phyloP scores from a whole-genome alignment of 2,888 invertebrate genomes.

The Limnephilus lunatus region DNA sequence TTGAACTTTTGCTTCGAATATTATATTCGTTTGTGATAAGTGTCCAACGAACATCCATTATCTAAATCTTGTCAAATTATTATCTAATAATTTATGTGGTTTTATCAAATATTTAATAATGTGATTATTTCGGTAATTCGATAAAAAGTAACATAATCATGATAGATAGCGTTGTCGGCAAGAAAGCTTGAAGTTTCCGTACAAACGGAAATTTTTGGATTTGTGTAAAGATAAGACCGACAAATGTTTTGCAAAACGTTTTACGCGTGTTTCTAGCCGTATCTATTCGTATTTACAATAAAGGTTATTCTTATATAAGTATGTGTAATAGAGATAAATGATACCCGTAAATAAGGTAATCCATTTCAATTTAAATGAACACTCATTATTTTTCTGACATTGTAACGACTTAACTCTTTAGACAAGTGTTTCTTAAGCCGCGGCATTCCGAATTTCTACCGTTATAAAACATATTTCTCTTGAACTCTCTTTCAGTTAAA shows the following conservation, averaged over 20 bases:
- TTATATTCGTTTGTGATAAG: background rate
- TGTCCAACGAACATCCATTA: background rate
- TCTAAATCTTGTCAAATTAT: background rate
- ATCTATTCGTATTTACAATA: background rate
- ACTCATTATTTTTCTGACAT: background rate
- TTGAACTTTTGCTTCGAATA: background rate
- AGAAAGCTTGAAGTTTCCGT: background rate
- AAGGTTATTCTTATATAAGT: background rate
- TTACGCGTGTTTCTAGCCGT: background rate
- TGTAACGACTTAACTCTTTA: background rate
- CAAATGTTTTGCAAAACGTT: background rate
- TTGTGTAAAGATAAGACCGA: background rate
- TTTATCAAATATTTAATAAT: slow-evolving; percentile 2
- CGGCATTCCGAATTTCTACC: no score
- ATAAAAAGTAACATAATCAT: background rate
- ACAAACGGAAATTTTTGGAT: background rate
- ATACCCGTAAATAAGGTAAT: background rate
- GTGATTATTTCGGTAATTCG: background rate
- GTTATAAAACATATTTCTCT: no score
- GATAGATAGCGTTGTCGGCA: background rate
- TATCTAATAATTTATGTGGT: background rate
- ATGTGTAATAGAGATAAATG: background rate
- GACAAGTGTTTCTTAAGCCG: background rate
- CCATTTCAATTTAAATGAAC: slow-evolving; percentile 13
- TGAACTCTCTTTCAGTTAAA: no score